Conservation (phyloP, 2,888 invertebrate genomes). For the Lycocerus yunnanus region DNA sequence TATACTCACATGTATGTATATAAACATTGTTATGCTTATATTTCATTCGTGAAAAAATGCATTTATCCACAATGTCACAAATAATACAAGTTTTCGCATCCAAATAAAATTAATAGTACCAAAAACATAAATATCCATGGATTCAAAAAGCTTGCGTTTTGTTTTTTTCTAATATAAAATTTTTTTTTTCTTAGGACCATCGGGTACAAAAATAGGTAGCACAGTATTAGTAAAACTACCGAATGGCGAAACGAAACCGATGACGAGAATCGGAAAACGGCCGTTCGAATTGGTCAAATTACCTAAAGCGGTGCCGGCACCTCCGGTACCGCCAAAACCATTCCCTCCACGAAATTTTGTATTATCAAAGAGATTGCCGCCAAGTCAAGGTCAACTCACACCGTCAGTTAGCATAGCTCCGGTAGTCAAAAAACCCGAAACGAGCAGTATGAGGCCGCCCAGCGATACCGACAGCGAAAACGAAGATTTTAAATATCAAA, state of each 20-base stretch:
- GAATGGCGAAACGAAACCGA: conserved; percentile 55
- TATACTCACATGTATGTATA: too few relatives aligned
- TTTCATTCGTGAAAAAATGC: too few relatives aligned
- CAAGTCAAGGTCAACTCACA: conserved; percentile 49
- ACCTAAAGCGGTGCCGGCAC: conserved; percentile 52
- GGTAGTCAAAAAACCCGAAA: conserved; percentile 47
- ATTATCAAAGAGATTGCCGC: conserved; percentile 35
- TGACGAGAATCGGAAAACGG: conserved; percentile 52
- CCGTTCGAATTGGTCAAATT: conserved; percentile 53
- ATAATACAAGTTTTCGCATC: not conserved
- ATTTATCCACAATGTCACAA: too few relatives aligned
- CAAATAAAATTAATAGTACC: too few relatives aligned
- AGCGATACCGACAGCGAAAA: conserved; percentile 51
- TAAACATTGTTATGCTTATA: too few relatives aligned
- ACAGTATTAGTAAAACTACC: conserved; percentile 56
- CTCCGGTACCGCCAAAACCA: conserved; percentile 42
- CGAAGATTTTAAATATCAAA: conserved; percentile 40
- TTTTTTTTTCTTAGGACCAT: conserved; percentile 41
- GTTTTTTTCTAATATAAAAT: not conserved
- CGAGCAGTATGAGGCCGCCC: conserved; percentile 36
- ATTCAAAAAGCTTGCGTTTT: not conserved
- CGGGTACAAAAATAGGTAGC: conserved; percentile 51
- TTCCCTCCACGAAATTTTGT: conserved; percentile 26
- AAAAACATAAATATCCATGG: too few relatives aligned
- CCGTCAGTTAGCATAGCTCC: conserved; percentile 60